Evolutionary conservation across 2,888 invertebrate species (phyloP).

Genomic region (Ariolimax columbianus): DNA sequence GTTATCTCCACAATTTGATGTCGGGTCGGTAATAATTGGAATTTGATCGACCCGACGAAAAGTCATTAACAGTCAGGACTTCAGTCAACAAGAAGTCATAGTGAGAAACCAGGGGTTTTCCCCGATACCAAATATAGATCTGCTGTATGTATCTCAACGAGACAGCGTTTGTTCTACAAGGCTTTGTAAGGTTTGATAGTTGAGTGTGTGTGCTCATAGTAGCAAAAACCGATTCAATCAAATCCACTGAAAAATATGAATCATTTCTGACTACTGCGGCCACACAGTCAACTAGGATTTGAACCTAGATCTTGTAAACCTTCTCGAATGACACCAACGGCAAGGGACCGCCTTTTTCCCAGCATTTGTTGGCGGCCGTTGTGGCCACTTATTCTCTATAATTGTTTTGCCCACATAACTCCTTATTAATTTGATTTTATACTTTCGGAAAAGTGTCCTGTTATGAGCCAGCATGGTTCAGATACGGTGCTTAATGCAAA

Average conservation of each 20-base stretch:
- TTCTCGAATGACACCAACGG: too few species aligned
- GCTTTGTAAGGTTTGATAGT: background rate
- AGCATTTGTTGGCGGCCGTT: too few species aligned
- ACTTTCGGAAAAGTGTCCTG: too few species aligned
- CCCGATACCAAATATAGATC: background rate
- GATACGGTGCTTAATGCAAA: too few species aligned
- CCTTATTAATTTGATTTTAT: too few species aligned
- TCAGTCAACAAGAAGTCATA: conserved; percentile 24
- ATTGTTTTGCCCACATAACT: too few species aligned
- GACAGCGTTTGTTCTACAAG: background rate
- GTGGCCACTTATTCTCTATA: too few species aligned
- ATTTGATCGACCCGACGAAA: conserved; percentile 32
- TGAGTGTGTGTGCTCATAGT: background rate
- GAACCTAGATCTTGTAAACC: background rate
- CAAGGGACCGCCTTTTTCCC: too few species aligned
- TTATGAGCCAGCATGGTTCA: too few species aligned
- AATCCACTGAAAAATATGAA: background rate
- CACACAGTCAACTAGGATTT: background rate
- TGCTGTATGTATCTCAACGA: background rate
- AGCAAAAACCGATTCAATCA: background rate
- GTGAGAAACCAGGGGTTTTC: background rate
- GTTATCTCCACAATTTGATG: conserved; percentile 24
- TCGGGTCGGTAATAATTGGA: conserved; percentile 22
- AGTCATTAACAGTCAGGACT: conserved; percentile 31
- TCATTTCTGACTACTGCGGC: background rate